These are phyloP conservation scores for Pseudopodoces humilis DNA, from an alignment of 2,113 vertebrate genomes.

Conservation along the genomic window DNA sequence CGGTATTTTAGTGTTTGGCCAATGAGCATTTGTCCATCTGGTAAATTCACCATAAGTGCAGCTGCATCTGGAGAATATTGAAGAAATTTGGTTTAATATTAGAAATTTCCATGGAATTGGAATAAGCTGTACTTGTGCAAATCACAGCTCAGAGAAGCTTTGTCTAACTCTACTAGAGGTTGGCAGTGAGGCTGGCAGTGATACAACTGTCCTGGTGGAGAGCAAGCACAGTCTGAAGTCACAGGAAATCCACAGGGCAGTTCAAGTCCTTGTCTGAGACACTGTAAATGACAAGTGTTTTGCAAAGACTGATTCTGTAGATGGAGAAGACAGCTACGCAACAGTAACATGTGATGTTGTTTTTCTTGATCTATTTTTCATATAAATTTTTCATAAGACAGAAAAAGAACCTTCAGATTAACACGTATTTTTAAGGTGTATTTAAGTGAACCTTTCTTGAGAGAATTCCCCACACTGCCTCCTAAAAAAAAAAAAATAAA, in stretches of 20 bases:
- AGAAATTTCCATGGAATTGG: not conserved
- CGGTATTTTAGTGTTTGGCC: not conserved
- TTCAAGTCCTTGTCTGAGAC: not conserved
- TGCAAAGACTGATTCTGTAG: not conserved
- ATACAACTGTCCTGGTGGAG: not conserved
- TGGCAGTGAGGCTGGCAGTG: not conserved
- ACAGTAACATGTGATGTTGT: not conserved
- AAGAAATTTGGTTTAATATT: not conserved
- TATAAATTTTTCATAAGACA: not conserved
- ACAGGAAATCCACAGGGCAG: slow-evolving; percentile 10
- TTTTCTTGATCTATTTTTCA: slow-evolving; percentile 11
- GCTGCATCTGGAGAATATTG: not conserved
- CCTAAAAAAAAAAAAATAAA: slow-evolving; percentile 10
- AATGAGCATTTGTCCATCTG: not conserved
- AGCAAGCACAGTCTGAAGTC: slow-evolving; percentile 14
- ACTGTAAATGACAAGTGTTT: slow-evolving; percentile 7
- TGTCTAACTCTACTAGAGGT: not conserved
- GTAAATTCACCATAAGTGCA: not conserved
- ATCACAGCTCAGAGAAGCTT: not conserved
- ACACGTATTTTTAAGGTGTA: slow-evolving; percentile 17
- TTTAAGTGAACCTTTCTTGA: slow-evolving; percentile 14
- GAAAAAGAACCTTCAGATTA: slow-evolving; percentile 25
- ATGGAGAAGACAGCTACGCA: not conserved
- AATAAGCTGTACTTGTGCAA: not conserved
- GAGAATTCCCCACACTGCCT: not conserved